These are phyloP conservation scores for Acinonyx jubatus DNA, from an alignment of 2,113 vertebrate species.

Conservation along the genomic window DNA sequence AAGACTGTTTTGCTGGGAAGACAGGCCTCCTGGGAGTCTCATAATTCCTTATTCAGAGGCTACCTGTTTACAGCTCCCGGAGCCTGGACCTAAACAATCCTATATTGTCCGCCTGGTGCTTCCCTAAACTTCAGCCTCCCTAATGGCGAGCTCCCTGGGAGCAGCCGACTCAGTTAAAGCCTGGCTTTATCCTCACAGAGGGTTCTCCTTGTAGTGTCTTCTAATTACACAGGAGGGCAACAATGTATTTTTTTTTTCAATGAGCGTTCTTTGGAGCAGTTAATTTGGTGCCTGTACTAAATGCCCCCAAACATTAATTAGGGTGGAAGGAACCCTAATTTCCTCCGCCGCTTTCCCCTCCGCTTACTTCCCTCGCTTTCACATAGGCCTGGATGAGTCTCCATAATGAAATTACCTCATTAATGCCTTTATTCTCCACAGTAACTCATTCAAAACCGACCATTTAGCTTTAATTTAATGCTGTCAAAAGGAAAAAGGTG, in stretches of 20 bases:
- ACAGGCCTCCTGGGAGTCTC: slow-evolving; percentile 94
- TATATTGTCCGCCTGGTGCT: slow-evolving; percentile 92
- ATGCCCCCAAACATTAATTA: slow-evolving; percentile 97
- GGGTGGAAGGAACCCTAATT: slow-evolving; percentile 97
- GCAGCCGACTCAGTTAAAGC: slow-evolving; percentile 88
- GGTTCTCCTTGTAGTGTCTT: slow-evolving; percentile 93
- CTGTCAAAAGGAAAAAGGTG: slow-evolving; percentile 89
- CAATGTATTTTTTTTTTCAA: slow-evolving; percentile 95
- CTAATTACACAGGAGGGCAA: slow-evolving; percentile 94
- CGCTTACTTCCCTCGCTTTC: slow-evolving; percentile 90
- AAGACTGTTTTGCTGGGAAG: slow-evolving; percentile 94
- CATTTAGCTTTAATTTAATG: slow-evolving; percentile 94
- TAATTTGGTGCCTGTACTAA: slow-evolving; percentile 96
- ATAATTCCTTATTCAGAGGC: slow-evolving; percentile 92
- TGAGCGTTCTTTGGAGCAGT: slow-evolving; percentile 95
- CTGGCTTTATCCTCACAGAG: slow-evolving; percentile 94
- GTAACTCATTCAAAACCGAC: slow-evolving; percentile 94
- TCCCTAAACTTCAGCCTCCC: slow-evolving; percentile 91
- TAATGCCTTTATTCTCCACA: slow-evolving; percentile 93
- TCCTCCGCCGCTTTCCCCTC: slow-evolving; percentile 90
- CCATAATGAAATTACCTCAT: slow-evolving; percentile 99
- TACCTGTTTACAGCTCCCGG: slow-evolving; percentile 95
- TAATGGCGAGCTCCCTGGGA: slow-evolving; percentile 89
- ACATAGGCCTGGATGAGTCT: slow-evolving; percentile 90
- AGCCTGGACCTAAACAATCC: slow-evolving; percentile 93